These are phyloP conservation scores for Nebria brevicollis DNA, from an alignment of 2,888 invertebrate genomes.

Conservation along the genomic window DNA sequence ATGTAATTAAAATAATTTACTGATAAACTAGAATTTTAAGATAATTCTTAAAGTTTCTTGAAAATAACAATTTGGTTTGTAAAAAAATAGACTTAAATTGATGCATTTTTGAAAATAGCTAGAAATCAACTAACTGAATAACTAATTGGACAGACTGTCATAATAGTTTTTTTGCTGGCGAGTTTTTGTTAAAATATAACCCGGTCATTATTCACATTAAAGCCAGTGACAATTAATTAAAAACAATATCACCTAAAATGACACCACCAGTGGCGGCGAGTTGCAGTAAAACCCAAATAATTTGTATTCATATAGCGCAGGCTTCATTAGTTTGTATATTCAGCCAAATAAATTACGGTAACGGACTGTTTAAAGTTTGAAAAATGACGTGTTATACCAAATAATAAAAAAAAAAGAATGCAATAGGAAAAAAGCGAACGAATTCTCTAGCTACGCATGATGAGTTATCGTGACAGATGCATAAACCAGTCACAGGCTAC, in stretches of 20 bases:
- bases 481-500: slow-evolving; percentile 38
- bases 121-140: background rate
- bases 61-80: background rate
- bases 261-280: background rate
- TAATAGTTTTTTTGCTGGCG: background rate
- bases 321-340: slow-evolving; percentile 37
- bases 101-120: background rate
- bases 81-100: background rate
- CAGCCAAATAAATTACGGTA: slow-evolving; percentile 39
- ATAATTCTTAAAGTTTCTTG: background rate
- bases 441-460: slow-evolving; percentile 21
- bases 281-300: background rate
- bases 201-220: background rate
- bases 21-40: background rate
- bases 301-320: slow-evolving; percentile 4
- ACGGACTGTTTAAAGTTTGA: slow-evolving; percentile 41
- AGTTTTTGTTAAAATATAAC: background rate
- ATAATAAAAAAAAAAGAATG: slow-evolving; percentile 26
- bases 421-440: slow-evolving; percentile 22
- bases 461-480: slow-evolving; percentile 46
- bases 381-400: slow-evolving; percentile 38
- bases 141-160: slow-evolving; percentile 1
- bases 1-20: no score
- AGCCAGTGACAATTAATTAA: slow-evolving; percentile 1
- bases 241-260: slow-evolving; percentile 1